Evolutionary conservation across 2,113 vertebrate genomes (phyloP), one percentile per base, ranked within the genome.

Genomic region (Cyanoderma ruficeps): DNA sequence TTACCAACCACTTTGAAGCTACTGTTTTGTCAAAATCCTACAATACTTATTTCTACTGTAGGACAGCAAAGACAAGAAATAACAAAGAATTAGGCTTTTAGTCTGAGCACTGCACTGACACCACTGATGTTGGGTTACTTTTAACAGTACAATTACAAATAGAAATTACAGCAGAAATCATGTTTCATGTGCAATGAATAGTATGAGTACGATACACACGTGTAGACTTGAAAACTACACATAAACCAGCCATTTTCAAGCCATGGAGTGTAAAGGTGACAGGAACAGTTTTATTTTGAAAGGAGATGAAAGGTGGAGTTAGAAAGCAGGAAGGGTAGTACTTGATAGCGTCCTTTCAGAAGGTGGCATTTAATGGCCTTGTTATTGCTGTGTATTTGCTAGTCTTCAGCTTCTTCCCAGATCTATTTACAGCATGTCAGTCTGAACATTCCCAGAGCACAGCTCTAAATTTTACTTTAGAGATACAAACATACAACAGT

Each of bases 271-370:
- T 35, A 52, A 78, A 77, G 68, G 55, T 33, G 47, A 90, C 76
- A 90, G 60, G 81, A 76, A 44, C 1, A 22, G 53, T 67, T 91
- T 92, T 84, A 74, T 80, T 91, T 61, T 37, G 55, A 84, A 79
- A 87, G 41, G 37, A 89, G 72, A 69, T 78, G 68, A 52, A 55
- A 91, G 76, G 65, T 20, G 44, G 80, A 89, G 64, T 67, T 46
- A 75, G 72, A 80, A 92, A 92, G 90, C 86, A 93, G 60, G 49
- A 92, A 68, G 46, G 44, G 81, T 46, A 95, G 68, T 93, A 97
- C 94, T 96, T 97, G 91, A 96, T 96, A 98, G 97, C 96, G 96
- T 98, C 96, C 96, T 97, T 94, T 96, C 90, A 96, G 96, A 93
- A 94, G 71, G 68, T 91, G 94, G 97, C 96, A 95, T 95, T 97